Percentiles rank a stretch among this genome's conserved stretches.
phyloP scores from a whole-genome alignment of 1,140 invertebrate genomes.

The Cydia strobilella region DNA sequence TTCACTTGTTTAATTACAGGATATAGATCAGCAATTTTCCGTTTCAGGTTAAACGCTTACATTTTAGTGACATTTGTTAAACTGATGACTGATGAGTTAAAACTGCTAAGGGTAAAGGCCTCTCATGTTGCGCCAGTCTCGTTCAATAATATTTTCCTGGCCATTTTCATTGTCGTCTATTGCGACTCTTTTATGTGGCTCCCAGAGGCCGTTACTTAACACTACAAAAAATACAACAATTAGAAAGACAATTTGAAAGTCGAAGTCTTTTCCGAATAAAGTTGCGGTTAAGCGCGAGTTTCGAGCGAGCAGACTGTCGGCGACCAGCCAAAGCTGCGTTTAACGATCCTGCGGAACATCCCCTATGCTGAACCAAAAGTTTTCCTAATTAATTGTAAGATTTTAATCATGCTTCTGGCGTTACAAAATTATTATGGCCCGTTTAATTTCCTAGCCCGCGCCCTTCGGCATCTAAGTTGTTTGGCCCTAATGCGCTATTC shows the following conservation, averaged over 20 bases:
- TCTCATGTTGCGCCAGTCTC: not conserved
- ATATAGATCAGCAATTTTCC: conserved; percentile 3
- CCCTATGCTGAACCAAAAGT: conserved; percentile 57
- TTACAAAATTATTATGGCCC: conserved; percentile 76
- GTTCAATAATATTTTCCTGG: not conserved
- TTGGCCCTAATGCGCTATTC: conserved; percentile 69
- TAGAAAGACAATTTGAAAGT: not conserved
- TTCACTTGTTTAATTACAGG: conserved; percentile 25
- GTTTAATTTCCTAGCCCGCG: conserved; percentile 76
- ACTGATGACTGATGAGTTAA: not conserved
- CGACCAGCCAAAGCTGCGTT: conserved; percentile 33
- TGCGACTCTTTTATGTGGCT: not conserved
- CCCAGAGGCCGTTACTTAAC: not conserved
- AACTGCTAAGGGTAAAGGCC: not conserved
- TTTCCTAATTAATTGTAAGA: conserved; percentile 77
- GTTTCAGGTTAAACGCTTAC: not conserved
- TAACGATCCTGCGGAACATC: conserved; percentile 44
- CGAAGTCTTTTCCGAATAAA: conserved; percentile 33
- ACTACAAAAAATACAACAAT: conserved; percentile 5
- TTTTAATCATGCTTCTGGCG: conserved; percentile 76
- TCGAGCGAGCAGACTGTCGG: conserved; percentile 8
- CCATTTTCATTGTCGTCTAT: not conserved
- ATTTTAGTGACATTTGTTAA: not conserved
- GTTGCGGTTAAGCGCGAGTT: conserved; percentile 21
- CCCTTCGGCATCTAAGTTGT: conserved; percentile 62